These are phyloP conservation scores for Pyrgus malvae DNA, from an alignment of 2,888 invertebrate genomes.

Conservation along the genomic window DNA sequence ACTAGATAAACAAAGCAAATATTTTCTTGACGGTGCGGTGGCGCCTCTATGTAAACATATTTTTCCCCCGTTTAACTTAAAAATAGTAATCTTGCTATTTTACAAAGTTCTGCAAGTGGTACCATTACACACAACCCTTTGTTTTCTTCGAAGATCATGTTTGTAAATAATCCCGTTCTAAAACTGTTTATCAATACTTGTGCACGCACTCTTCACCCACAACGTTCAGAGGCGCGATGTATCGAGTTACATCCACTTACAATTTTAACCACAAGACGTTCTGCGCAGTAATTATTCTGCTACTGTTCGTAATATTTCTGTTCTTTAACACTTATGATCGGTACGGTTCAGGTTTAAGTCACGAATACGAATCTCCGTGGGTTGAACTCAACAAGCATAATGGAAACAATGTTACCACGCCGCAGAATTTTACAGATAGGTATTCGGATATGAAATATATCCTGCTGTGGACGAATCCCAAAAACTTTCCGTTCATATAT, in stretches of 20 bases:
- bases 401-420: too few relatives aligned
- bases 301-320: constrained; percentile 6
- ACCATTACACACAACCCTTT: background rate
- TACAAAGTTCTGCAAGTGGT: too few relatives aligned
- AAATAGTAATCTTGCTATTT: too few relatives aligned
- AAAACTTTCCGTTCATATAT: constrained; percentile 49
- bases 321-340: constrained; percentile 7
- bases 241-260: background rate
- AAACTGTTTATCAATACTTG: constrained; percentile 6
- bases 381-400: too few relatives aligned
- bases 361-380: background rate
- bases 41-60: too few relatives aligned
- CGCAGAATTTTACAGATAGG: too few relatives aligned
- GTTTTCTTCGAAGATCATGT: background rate
- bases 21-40: too few relatives aligned
- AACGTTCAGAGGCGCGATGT: background rate
- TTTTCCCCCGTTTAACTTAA: too few relatives aligned
- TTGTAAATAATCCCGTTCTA: constrained; percentile 12
- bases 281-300: background rate
- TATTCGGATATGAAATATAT: constrained; percentile 47
- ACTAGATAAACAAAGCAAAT: too few relatives aligned
- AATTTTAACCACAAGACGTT: background rate
- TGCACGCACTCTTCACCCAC: background rate
- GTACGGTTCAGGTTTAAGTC: background rate
- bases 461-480: constrained; percentile 56